Conservation (phyloP, 2,113 vertebrate genomes). For the Coregonus clupeaformis region DNA sequence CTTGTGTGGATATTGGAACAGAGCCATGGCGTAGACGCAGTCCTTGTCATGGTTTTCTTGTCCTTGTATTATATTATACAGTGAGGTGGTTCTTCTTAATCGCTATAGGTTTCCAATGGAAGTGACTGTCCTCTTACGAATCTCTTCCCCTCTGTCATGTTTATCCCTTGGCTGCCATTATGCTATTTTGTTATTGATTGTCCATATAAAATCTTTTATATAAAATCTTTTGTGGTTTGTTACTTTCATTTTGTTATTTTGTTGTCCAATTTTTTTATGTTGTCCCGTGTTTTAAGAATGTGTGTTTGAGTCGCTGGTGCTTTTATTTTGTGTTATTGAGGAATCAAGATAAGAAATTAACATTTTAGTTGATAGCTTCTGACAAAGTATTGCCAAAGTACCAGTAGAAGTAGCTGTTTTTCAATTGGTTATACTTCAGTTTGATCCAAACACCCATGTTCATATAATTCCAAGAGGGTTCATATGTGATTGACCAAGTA, state of each 20-base stretch:
- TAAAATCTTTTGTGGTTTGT: constrained; percentile 72
- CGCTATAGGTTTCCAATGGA: constrained; percentile 64
- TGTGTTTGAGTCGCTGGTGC: too few relatives aligned
- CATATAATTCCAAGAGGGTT: too few relatives aligned
- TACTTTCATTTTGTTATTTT: neutral
- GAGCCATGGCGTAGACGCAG: constrained; percentile 35
- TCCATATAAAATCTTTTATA: constrained; percentile 81
- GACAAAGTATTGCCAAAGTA: too few relatives aligned
- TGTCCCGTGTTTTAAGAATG: too few relatives aligned
- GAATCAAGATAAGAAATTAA: too few relatives aligned
- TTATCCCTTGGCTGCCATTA: constrained; percentile 68
- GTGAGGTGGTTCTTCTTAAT: constrained; percentile 68
- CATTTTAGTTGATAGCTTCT: too few relatives aligned
- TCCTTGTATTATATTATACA: constrained; percentile 71
- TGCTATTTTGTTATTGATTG: constrained; percentile 79
- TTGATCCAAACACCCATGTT: too few relatives aligned
- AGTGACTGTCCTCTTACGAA: constrained; percentile 48
- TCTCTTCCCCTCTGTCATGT: constrained; percentile 62
- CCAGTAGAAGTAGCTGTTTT: too few relatives aligned
- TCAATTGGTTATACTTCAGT: too few relatives aligned
- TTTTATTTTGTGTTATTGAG: too few relatives aligned
- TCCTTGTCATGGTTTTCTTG: constrained; percentile 54
- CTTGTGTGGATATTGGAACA: too few relatives aligned
- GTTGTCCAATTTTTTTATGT: neutral
- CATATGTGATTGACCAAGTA: neutral